These are phyloP conservation scores for Danio kyathit DNA, from an alignment of 2,797 vertebrate genomes.

Conservation along the genomic window DNA sequence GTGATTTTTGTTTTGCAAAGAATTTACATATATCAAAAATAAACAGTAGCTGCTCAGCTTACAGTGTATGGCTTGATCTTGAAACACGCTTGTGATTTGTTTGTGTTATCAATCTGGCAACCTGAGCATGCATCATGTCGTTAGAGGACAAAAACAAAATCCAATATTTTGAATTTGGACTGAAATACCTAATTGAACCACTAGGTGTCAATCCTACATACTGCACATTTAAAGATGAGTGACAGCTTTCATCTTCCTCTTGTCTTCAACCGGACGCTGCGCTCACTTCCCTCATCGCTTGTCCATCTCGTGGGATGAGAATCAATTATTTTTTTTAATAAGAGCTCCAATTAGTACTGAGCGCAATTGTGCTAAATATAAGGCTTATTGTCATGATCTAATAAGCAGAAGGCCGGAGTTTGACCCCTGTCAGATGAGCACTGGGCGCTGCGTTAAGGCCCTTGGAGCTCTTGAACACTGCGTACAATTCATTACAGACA, in stretches of 20 bases:
- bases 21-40: too few species aligned
- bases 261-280: constrained; percentile 36
- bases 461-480: not conserved
- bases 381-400: constrained; percentile 62
- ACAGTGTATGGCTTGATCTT: too few species aligned
- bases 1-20: too few species aligned
- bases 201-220: too few species aligned
- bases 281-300: constrained; percentile 31
- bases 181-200: too few species aligned
- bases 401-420: constrained; percentile 53
- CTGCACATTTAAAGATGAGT: constrained; percentile 3
- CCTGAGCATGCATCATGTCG: too few species aligned
- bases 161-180: too few species aligned
- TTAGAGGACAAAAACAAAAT: too few species aligned
- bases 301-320: constrained; percentile 50
- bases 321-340: constrained; percentile 63
- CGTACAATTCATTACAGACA: constrained; percentile 27
- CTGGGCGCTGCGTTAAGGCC: constrained; percentile 35
- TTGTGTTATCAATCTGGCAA: too few species aligned
- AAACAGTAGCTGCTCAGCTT: too few species aligned
- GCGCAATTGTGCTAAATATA: constrained; percentile 61
- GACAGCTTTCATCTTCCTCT: constrained; percentile 33
- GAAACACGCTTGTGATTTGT: too few species aligned
- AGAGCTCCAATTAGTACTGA: constrained; percentile 54
- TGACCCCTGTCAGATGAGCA: constrained; percentile 57